These are phyloP conservation scores for Turritopsis dohrnii DNA, from an alignment of 30 jellyfish, hydroid and myxozoan genomes.

Conservation along the genomic window DNA sequence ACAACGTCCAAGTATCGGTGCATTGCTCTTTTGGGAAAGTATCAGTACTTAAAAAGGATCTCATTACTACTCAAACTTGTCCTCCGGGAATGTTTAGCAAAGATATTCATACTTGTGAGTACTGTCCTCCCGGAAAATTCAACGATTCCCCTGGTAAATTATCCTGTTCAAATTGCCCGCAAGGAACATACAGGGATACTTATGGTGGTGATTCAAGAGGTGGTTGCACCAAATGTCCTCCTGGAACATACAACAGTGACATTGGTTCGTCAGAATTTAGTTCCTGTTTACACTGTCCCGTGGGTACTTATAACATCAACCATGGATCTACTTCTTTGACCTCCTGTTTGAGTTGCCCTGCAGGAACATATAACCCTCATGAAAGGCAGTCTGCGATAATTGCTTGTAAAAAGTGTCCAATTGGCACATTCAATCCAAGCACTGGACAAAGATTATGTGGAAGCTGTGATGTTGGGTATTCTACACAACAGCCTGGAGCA, in stretches of 20 bases:
- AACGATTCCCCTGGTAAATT: neutral
- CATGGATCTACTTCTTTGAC: neutral
- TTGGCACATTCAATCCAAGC: neutral
- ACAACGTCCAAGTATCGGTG: neutral
- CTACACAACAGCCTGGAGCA: neutral
- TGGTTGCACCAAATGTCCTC: neutral
- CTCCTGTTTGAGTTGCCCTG: conserved; percentile 5
- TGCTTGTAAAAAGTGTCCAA: conserved; percentile 9
- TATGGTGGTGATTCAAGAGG: neutral
- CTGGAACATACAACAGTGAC: conserved; percentile 11
- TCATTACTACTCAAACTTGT: neutral
- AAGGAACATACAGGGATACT: neutral
- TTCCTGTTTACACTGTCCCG: neutral
- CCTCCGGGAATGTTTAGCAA: neutral
- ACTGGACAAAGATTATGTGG: neutral
- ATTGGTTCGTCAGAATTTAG: neutral
- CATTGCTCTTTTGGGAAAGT: neutral
- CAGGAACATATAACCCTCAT: neutral
- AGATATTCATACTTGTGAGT: neutral
- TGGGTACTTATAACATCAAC: neutral
- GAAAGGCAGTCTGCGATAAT: neutral
- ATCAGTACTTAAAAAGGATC: neutral
- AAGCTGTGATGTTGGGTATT: neutral
- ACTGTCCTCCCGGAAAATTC: neutral
- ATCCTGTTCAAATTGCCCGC: conserved; percentile 8